These are phyloP conservation scores for Tokudaia tokunoshimensis DNA, from an alignment of 2,797 vertebrate species.

Conservation along the genomic window DNA sequence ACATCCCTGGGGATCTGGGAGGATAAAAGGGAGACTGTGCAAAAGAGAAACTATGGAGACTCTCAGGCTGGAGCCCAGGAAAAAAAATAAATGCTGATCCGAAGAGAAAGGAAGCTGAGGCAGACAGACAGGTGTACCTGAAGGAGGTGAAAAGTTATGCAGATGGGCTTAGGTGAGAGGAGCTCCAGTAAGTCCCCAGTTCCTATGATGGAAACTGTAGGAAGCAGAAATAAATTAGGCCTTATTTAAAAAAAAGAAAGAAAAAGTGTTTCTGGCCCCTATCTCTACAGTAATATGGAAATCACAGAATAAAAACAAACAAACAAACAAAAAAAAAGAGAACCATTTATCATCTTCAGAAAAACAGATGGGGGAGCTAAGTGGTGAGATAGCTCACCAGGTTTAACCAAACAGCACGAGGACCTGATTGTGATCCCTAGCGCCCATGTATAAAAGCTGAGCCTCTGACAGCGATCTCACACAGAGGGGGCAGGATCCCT, in stretches of 20 bases:
- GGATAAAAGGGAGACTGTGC: not conserved
- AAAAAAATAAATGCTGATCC: not conserved
- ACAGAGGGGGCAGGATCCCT: not conserved
- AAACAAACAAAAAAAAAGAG: slow-evolving; percentile 39
- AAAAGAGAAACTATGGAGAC: not conserved
- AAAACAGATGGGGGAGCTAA: not conserved
- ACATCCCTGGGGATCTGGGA: not conserved
- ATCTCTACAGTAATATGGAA: not conserved
- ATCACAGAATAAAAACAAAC: not conserved
- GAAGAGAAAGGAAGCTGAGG: not conserved
- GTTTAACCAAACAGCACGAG: not conserved
- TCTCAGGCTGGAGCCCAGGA: not conserved
- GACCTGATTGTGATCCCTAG: not conserved
- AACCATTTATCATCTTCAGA: not conserved
- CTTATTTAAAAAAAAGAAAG: too few species aligned
- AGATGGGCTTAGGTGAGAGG: not conserved
- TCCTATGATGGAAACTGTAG: not conserved
- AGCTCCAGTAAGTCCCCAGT: not conserved
- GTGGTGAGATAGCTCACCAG: not conserved
- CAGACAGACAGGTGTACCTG: not conserved
- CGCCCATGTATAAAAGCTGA: too few species aligned
- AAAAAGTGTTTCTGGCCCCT: not conserved
- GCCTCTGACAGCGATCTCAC: not conserved
- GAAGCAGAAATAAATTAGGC: not conserved
- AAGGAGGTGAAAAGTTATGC: not conserved